phyloP scores from a whole-genome alignment of 2,888 invertebrate genomes.

The Macroteleia sp. region DNA sequence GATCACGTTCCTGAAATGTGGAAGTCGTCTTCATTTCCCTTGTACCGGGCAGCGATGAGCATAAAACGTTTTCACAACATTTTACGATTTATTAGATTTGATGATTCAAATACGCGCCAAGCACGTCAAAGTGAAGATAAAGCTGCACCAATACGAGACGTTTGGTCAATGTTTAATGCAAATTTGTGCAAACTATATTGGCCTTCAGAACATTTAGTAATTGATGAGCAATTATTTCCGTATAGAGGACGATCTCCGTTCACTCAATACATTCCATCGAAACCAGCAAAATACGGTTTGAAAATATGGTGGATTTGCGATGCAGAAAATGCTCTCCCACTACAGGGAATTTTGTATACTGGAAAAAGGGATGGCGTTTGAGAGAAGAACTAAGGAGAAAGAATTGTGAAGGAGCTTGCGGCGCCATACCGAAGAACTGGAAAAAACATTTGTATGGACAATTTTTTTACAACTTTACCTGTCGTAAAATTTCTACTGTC shows the following conservation, averaged over 20 bases:
- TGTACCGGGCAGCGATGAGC: conserved; percentile 60
- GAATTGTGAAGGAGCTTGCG: too few species aligned
- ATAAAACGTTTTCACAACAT: conserved; percentile 46
- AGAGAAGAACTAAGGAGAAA: too few species aligned
- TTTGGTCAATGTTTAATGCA: conserved; percentile 73
- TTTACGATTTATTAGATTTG: conserved; percentile 72
- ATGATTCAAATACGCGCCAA: conserved; percentile 69
- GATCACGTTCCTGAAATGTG: conserved; percentile 66
- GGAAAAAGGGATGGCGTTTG: too few species aligned
- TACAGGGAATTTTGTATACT: too few species aligned
- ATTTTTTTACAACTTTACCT: background rate
- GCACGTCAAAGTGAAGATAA: conserved; percentile 71
- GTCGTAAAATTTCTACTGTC: conserved; percentile 68
- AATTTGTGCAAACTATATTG: conserved; percentile 70
- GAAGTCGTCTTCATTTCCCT: conserved; percentile 44
- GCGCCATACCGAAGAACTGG: too few species aligned
- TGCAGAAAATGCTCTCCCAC: too few species aligned
- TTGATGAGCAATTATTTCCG: conserved; percentile 73
- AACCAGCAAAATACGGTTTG: conserved; percentile 71
- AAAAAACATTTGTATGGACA: conserved; percentile 22
- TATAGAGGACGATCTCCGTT: conserved; percentile 71
- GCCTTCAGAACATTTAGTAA: conserved; percentile 69
- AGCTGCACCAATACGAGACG: conserved; percentile 68
- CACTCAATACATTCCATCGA: conserved; percentile 71
- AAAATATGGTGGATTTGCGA: conserved; percentile 71